phyloP scores from a whole-genome alignment of 2,888 invertebrate species.

The Cancer borealis region DNA sequence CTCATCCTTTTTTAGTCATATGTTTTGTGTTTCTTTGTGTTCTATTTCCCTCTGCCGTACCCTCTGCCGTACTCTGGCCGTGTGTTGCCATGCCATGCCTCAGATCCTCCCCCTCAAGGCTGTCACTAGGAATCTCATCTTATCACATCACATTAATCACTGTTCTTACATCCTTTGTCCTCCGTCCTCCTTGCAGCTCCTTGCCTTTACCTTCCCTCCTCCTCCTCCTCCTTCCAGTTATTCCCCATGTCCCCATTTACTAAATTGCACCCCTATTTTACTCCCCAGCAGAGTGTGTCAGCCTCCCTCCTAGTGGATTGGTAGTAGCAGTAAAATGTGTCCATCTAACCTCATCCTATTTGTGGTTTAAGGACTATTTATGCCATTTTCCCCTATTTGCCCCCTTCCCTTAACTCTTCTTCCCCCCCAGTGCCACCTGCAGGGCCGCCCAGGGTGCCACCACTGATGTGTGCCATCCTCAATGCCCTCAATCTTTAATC shows the following conservation, averaged over 20 bases:
- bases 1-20: background rate
- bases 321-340: background rate
- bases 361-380: background rate
- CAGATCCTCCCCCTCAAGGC: background rate
- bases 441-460: conserved; percentile 14
- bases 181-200: background rate
- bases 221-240: background rate
- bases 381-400: background rate
- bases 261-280: background rate
- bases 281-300: background rate
- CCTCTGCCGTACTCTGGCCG: background rate
- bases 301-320: background rate
- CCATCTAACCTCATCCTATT: background rate
- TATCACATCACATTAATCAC: background rate
- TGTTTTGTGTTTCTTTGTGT: background rate
- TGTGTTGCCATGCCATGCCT: background rate
- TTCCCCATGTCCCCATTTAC: background rate
- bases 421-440: conserved; percentile 27
- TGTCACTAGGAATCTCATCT: background rate
- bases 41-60: background rate
- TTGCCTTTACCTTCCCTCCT: background rate
- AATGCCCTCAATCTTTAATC: background rate
- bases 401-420: background rate
- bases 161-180: background rate
- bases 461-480: conserved; percentile 23